Conservation (phyloP, 2,888 invertebrate species). For the Ornithoptera alexandrae region DNA sequence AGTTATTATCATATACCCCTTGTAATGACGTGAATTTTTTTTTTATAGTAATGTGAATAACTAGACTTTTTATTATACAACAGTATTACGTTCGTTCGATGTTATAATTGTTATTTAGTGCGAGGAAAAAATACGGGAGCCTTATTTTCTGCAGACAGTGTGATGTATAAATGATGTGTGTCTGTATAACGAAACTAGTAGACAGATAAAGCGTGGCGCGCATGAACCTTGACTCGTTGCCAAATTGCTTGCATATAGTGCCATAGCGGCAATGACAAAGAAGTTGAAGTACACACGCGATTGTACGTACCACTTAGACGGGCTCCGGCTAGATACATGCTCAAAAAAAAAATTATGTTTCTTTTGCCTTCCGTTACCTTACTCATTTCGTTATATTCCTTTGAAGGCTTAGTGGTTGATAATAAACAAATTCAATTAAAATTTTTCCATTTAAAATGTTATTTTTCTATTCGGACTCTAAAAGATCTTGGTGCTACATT, state of each 20-base stretch:
- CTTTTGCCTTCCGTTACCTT: background rate
- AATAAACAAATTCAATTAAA: too few species aligned
- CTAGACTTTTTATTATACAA: constrained; percentile 14
- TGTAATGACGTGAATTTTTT: background rate
- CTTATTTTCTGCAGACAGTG: constrained; percentile 16
- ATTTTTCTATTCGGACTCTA: too few species aligned
- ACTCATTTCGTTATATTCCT: background rate
- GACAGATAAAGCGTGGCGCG: constrained; percentile 13
- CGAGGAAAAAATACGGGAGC: constrained; percentile 11
- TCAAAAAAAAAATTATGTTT: background rate
- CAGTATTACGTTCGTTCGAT: constrained; percentile 12
- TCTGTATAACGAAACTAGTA: constrained; percentile 8
- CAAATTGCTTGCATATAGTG: constrained; percentile 14
- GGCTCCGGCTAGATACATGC: background rate
- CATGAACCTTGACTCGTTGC: constrained; percentile 23
- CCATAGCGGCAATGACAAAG: constrained; percentile 15
- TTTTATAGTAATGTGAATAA: background rate
- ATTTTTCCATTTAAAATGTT: too few species aligned
- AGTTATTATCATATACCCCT: too few species aligned
- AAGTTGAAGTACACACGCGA: background rate
- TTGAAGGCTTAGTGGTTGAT: too few species aligned
- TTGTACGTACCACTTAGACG: background rate
- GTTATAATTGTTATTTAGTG: constrained; percentile 23
- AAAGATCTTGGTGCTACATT: too few species aligned
- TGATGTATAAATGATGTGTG: constrained; percentile 17